These are phyloP conservation scores for Enteromius treurensis DNA, from an alignment of 2,797 vertebrate genomes.

Conservation along the genomic window DNA sequence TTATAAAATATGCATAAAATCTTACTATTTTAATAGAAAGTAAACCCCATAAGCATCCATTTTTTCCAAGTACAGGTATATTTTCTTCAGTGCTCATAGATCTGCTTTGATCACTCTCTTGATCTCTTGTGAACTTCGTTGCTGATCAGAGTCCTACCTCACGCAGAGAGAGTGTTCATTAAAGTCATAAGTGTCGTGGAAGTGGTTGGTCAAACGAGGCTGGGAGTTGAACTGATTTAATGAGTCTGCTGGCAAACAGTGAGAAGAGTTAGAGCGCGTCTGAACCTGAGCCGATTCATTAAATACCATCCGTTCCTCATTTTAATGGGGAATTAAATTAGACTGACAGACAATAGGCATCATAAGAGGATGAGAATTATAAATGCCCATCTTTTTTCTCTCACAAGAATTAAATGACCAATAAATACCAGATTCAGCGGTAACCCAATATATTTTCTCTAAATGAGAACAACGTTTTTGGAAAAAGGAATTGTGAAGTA, in stretches of 20 bases:
- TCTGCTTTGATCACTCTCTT: constrained; percentile 29
- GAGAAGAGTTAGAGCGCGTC: constrained; percentile 65
- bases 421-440: constrained; percentile 7
- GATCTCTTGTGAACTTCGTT: constrained; percentile 45
- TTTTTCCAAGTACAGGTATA: not conserved
- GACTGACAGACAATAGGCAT: constrained; percentile 65
- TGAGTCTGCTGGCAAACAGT: constrained; percentile 70
- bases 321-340: constrained; percentile 77
- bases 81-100: not conserved
- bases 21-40: not conserved
- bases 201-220: constrained; percentile 59
- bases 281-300: constrained; percentile 62
- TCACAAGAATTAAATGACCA: constrained; percentile 38
- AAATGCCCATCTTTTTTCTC: constrained; percentile 27
- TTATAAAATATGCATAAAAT: not conserved
- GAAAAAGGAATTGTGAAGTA: not conserved
- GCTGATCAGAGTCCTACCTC: constrained; percentile 62
- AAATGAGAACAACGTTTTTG: not conserved
- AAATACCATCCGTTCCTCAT: constrained; percentile 62
- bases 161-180: constrained; percentile 67
- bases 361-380: constrained; percentile 26
- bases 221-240: constrained; percentile 75
- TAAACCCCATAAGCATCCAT: not conserved
- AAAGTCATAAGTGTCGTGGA: constrained; percentile 68
- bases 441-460: constrained; percentile 1